phyloP scores from a whole-genome alignment of 2,888 invertebrate species.

The Dorcus hopei region DNA sequence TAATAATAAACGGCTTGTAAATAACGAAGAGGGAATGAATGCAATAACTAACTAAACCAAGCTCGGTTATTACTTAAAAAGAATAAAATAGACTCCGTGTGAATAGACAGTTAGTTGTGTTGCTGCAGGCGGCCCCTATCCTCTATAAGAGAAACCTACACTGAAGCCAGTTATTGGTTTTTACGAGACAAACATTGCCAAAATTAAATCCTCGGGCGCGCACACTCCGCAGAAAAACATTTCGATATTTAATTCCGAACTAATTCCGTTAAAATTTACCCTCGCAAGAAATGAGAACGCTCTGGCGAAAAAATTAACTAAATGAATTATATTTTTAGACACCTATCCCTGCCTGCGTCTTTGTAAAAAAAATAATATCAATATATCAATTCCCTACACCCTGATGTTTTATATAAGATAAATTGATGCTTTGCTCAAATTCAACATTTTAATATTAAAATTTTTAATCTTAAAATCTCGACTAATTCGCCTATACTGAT shows the following conservation, averaged over 20 bases:
- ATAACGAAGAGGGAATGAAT: slow-evolving; percentile 23
- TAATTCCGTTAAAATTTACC: slow-evolving; percentile 43
- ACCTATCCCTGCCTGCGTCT: too few relatives aligned
- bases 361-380: too few relatives aligned
- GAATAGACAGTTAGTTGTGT: slow-evolving; percentile 37
- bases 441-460: not conserved
- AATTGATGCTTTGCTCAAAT: too few relatives aligned
- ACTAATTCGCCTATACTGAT: slow-evolving; percentile 15
- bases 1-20: slow-evolving; percentile 2
- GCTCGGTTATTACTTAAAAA: slow-evolving; percentile 40
- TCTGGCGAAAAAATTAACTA: not conserved
- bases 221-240: slow-evolving; percentile 48
- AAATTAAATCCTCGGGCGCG: slow-evolving; percentile 49
- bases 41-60: slow-evolving; percentile 39
- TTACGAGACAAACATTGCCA: slow-evolving; percentile 51
- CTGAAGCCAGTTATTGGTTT: slow-evolving; percentile 47
- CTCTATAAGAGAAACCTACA: slow-evolving; percentile 30
- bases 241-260: slow-evolving; percentile 49
- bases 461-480: not conserved
- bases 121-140: slow-evolving; percentile 26
- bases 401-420: too few relatives aligned
- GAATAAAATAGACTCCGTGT: slow-evolving; percentile 43
- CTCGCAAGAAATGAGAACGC: slow-evolving; percentile 4
- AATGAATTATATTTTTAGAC: too few relatives aligned
- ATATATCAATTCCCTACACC: too few relatives aligned